These are phyloP conservation scores for Arnoldichthys spilopterus DNA, from an alignment of 2,797 vertebrate genomes.

Conservation along the genomic window DNA sequence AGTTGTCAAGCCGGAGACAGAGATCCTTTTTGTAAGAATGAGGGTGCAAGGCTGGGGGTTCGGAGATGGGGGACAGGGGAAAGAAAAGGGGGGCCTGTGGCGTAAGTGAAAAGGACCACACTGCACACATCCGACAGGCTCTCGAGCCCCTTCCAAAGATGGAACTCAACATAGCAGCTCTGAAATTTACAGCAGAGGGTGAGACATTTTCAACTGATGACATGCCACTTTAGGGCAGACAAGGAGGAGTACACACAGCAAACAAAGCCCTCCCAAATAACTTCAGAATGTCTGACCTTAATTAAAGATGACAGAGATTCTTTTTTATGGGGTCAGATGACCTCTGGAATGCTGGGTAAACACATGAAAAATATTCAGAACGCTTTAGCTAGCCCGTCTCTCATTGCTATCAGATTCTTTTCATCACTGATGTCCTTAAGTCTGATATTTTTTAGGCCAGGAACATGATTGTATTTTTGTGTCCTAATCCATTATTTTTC, in stretches of 20 bases:
- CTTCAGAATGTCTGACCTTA: constrained; percentile 38
- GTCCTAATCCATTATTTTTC: no score
- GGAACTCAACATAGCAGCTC: constrained; percentile 24
- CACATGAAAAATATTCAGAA: constrained; percentile 10
- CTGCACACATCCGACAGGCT: constrained; percentile 54
- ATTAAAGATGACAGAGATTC: constrained; percentile 50
- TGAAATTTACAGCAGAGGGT: constrained; percentile 31
- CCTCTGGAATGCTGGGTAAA: constrained; percentile 24
- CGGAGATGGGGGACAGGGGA: constrained; percentile 20
- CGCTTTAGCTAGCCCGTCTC: neutral
- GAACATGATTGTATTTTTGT: no score
- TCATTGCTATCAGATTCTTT: neutral
- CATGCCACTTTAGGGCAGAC: constrained; percentile 46
- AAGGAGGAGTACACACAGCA: constrained; percentile 30
- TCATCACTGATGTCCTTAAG: neutral
- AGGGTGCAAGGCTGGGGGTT: constrained; percentile 27
- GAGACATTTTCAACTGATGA: constrained; percentile 56
- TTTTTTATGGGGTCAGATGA: constrained; percentile 23
- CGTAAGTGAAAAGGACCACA: constrained; percentile 43
- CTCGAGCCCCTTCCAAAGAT: constrained; percentile 35
- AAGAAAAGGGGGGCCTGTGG: constrained; percentile 39
- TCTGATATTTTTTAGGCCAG: neutral
- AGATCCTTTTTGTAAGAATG: constrained; percentile 57
- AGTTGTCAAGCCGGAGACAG: constrained; percentile 52
- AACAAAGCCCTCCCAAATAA: constrained; percentile 47